Percentiles rank a stretch among this genome's conserved stretches.
These are phyloP conservation scores for Zeuzera pyrina DNA, from an alignment of 2,888 invertebrate species.

Conservation along the genomic window DNA sequence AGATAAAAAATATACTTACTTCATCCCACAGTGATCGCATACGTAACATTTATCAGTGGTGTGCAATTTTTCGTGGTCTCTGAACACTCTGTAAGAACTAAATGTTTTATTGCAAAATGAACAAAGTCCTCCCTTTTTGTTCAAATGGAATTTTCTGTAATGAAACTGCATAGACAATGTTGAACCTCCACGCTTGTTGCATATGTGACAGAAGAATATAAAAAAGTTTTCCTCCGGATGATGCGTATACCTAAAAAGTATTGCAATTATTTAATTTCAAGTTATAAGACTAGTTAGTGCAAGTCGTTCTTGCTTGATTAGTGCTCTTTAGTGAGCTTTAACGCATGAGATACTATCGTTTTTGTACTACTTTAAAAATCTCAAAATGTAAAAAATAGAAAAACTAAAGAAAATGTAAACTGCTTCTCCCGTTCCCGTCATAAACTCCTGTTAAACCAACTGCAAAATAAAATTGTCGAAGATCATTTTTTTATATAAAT, in stretches of 20 bases:
- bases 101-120: constrained; percentile 27
- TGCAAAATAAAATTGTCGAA: no score
- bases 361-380: neutral
- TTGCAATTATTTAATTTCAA: no score
- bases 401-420: no score
- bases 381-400: no score
- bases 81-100: constrained; percentile 22
- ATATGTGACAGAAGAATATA: constrained; percentile 28
- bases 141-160: constrained; percentile 37
- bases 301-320: no score
- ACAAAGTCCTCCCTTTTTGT: constrained; percentile 35
- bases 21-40: constrained; percentile 36
- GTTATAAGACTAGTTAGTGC: no score
- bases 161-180: constrained; percentile 33
- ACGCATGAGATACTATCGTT: no score
- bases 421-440: no score
- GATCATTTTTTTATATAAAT: no score
- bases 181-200: constrained; percentile 17
- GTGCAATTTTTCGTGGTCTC: constrained; percentile 30
- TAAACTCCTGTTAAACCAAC: no score
- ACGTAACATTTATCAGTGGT: constrained; percentile 19
- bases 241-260: constrained; percentile 30
- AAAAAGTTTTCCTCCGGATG: constrained; percentile 11
- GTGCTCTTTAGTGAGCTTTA: no score
- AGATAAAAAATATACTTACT: constrained; percentile 23